Percentiles rank a stretch among this genome's conserved stretches.
Evolutionary conservation across 2,113 vertebrate genomes (phyloP).

Genomic region (Anolis sagrei): DNA sequence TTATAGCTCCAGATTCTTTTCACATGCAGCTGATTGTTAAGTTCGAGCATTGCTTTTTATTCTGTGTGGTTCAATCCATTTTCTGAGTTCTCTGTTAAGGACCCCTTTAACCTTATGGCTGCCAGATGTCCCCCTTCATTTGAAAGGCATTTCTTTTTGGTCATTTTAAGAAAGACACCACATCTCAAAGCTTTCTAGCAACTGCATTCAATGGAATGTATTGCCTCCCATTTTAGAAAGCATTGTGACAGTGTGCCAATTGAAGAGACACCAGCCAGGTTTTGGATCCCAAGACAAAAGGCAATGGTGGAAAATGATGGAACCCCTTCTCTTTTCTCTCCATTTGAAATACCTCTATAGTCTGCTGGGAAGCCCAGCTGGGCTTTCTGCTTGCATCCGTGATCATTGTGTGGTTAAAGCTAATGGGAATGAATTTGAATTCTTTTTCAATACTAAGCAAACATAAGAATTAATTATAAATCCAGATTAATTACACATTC

Average conservation of each 20-base stretch:
- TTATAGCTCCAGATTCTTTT: conserved; percentile 31
- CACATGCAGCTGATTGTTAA: background rate
- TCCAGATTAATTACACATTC: too few species aligned
- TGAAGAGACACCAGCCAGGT: background rate
- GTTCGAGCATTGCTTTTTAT: background rate
- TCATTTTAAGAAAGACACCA: too few species aligned
- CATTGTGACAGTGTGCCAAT: background rate
- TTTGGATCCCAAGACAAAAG: background rate
- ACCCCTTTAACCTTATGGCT: background rate
- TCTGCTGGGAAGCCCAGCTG: background rate
- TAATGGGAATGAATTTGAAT: too few species aligned
- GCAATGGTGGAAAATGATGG: background rate
- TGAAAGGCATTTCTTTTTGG: background rate
- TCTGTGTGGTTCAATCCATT: background rate
- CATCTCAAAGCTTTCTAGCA: background rate
- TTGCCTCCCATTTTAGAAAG: background rate
- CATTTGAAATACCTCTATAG: background rate
- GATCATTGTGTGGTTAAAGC: background rate
- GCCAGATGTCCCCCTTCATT: background rate
- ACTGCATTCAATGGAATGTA: background rate
- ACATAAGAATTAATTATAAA: too few species aligned
- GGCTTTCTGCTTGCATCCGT: background rate
- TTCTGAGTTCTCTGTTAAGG: too few species aligned
- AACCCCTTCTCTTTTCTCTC: background rate
- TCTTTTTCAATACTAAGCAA: background rate